These are phyloP conservation scores for Apostichopus leukothele DNA, from an alignment of 53 echinoderm and acorn worm genomes.

Conservation along the genomic window DNA sequence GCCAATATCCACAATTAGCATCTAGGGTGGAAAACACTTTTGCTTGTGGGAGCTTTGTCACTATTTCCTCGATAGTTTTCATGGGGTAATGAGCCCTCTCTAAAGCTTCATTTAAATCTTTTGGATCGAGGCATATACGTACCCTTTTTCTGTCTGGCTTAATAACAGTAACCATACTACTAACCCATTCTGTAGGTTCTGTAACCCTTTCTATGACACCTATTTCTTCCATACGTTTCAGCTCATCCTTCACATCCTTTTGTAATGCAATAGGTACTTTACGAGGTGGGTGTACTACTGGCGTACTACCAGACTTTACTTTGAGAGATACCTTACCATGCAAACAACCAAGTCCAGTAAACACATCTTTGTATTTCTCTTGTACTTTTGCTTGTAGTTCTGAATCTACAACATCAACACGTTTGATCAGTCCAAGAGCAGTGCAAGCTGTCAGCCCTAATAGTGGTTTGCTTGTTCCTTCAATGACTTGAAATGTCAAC, in stretches of 20 bases:
- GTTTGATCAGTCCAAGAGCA: constrained; percentile 11
- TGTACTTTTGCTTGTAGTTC: neutral
- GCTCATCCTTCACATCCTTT: constrained; percentile 20
- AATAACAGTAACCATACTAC: constrained; percentile 32
- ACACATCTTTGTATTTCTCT: constrained; percentile 24
- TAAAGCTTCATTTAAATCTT: constrained; percentile 45
- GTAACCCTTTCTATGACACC: constrained; percentile 28
- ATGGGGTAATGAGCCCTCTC: constrained; percentile 44
- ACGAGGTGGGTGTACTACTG: neutral
- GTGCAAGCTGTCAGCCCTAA: constrained; percentile 19
- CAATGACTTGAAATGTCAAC: constrained; percentile 13
- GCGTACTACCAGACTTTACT: neutral
- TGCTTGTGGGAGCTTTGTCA: constrained; percentile 20
- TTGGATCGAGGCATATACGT: constrained; percentile 46
- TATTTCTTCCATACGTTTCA: constrained; percentile 24
- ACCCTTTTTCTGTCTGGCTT: constrained; percentile 36
- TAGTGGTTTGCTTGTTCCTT: constrained; percentile 22
- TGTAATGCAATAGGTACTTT: neutral
- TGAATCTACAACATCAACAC: neutral
- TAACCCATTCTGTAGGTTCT: constrained; percentile 53
- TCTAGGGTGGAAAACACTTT: constrained; percentile 46
- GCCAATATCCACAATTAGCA: constrained; percentile 55
- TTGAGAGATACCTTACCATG: neutral
- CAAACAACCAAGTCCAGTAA: constrained; percentile 21
- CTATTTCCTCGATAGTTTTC: constrained; percentile 50